Conservation (phyloP, 2,888 invertebrate species). For the Drosophila niveifrons region DNA sequence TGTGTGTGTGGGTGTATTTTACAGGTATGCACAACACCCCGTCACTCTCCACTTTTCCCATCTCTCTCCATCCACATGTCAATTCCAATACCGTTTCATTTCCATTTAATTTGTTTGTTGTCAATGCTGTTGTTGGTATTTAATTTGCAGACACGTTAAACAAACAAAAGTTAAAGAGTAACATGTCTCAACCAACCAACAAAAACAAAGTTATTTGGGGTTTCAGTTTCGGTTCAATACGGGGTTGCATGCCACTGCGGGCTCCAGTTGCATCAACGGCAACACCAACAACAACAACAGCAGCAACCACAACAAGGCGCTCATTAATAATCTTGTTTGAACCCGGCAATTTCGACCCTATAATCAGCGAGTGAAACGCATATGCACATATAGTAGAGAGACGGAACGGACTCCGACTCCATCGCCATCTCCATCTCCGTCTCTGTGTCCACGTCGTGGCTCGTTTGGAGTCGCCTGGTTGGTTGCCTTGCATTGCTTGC, state of each 20-base stretch:
- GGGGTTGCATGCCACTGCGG: conserved; percentile 52
- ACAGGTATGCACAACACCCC: conserved; percentile 14
- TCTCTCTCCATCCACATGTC: neutral
- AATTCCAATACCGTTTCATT: conserved; percentile 36
- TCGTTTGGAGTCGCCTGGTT: conserved; percentile 57
- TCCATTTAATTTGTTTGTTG: conserved; percentile 65
- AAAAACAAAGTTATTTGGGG: conserved; percentile 48
- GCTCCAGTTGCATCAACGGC: conserved; percentile 31
- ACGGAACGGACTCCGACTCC: conserved; percentile 37
- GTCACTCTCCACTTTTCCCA: neutral
- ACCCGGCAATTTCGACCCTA: conserved; percentile 80
- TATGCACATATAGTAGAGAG: conserved; percentile 75
- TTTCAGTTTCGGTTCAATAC: conserved; percentile 46
- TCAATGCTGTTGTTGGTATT: conserved; percentile 56
- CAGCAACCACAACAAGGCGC: conserved; percentile 56
- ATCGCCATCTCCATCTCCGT: neutral
- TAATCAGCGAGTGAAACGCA: conserved; percentile 80
- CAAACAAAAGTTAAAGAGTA: conserved; percentile 74
- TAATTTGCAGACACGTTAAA: conserved; percentile 77
- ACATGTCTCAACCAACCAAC: conserved; percentile 38
- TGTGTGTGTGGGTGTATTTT: conserved; percentile 41
- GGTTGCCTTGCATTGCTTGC: conserved; percentile 39
- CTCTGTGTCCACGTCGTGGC: conserved; percentile 9
- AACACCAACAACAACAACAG: conserved; percentile 23
- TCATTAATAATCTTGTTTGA: conserved; percentile 81